Evolutionary conservation across 2,113 vertebrate species (phyloP).

Genomic region (Chionis minor): DNA sequence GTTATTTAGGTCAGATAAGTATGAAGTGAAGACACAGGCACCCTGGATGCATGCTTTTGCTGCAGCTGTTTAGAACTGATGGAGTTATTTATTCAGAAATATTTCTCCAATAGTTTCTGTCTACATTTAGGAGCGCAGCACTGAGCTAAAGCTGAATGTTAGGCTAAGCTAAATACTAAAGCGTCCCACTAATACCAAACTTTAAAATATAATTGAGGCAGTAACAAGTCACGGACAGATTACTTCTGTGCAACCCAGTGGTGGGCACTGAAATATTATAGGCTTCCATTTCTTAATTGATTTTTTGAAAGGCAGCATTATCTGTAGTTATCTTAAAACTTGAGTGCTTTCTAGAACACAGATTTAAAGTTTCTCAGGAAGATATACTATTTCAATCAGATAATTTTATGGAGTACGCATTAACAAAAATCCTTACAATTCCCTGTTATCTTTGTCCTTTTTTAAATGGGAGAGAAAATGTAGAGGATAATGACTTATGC

Average conservation of each 20-base stretch:
- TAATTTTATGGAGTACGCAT: not conserved
- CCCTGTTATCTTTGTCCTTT: not conserved
- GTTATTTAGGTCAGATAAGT: not conserved
- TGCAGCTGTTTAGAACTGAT: not conserved
- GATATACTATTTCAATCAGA: constrained; percentile 8
- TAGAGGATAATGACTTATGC: not conserved
- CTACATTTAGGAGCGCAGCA: not conserved
- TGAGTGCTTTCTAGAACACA: not conserved
- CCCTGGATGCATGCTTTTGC: accelerated
- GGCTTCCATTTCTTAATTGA: not conserved
- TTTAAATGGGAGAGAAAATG: not conserved
- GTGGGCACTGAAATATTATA: not conserved
- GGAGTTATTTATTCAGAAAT: not conserved
- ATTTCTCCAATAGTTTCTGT: not conserved
- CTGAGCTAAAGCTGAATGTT: not conserved
- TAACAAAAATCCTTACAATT: constrained; percentile 20
- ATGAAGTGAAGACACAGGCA: not conserved
- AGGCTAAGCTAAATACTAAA: not conserved
- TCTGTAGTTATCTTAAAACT: not conserved
- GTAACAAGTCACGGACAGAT: not conserved
- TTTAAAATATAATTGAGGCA: not conserved
- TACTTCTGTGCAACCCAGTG: not conserved
- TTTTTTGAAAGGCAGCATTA: not conserved
- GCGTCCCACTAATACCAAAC: not conserved
- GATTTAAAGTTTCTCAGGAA: not conserved